Base-by-base conservation (phyloP, 2,113 vertebrate genomes). In the Grammomys surdaster region DNA sequence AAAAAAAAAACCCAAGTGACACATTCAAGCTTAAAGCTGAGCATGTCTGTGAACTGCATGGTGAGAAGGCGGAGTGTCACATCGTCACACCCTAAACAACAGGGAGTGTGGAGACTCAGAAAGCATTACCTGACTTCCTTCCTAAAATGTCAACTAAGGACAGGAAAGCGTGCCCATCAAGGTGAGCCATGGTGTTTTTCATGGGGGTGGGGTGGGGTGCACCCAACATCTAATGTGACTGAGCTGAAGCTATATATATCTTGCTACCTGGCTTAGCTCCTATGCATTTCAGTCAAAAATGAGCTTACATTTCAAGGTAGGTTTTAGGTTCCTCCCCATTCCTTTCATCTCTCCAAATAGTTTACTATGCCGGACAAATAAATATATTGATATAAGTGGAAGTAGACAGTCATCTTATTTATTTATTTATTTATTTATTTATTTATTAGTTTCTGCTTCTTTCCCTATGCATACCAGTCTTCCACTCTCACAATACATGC, bases 311-410 rank as follows among this genome's bases (percentile, higher is more conserved):
- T 69, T 86, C 85, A 91, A 75, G 3, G 22, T 60, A 63, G 84
- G 4, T 63, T 46, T 22, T 65, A 88, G 58, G 6, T 5, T 84
- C 12, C 88, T 88, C 80, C 33, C 22, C 82, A 51, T 20, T 24
- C 1, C 40, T 46, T 36, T 56, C 40, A n/a, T 28, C 9, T n/a
- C 70, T 43, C 48, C 22, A 36, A 88, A 60, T 28, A 91, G 36
- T 76, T 94, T 85, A 85, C 73, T 88, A 60, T 76, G 26, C 26
- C 54, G 84, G 28, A 86, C 69, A 76, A 89, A 72, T 84, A 93
- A 87, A 7, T 58, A 77, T 2, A 13, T 56, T n/a, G n/a, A 9
- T 77, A 69, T 70, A 80, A 22, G 7, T 75, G 5, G 26, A 33
- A 89, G 1, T 33, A 69, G 76, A 85, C 43, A 92, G 46, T 48